phyloP scores from a whole-genome alignment of 2,888 invertebrate genomes.

The Agonopterix arenella region DNA sequence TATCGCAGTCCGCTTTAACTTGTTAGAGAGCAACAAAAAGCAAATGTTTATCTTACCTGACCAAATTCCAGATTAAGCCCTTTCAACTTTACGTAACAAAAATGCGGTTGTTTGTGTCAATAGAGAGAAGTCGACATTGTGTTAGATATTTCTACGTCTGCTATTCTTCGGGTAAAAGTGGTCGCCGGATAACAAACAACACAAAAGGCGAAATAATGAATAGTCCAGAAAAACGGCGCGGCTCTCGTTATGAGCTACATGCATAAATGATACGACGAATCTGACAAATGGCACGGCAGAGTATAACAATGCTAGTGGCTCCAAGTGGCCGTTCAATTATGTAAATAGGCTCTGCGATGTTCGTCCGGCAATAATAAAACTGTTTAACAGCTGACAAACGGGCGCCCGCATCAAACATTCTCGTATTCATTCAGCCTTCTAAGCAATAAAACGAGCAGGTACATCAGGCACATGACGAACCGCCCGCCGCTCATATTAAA shows the following conservation, averaged over 20 bases:
- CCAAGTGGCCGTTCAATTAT: conserved; percentile 77
- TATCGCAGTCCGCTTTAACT: conserved; percentile 26
- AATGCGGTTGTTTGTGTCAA: conserved; percentile 57
- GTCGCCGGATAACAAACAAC: conserved; percentile 56
- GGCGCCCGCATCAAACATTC: conserved; percentile 50
- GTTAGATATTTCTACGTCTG: conserved; percentile 44
- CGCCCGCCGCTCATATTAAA: conserved; percentile 69
- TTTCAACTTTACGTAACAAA: conserved; percentile 58
- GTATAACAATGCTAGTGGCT: conserved; percentile 74
- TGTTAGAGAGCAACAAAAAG: conserved; percentile 41
- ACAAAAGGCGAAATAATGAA: conserved; percentile 71
- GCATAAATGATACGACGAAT: conserved; percentile 74
- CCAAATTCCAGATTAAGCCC: conserved; percentile 60
- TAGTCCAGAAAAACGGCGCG: conserved; percentile 66
- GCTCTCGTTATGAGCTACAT: conserved; percentile 69
- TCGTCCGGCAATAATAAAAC: conserved; percentile 73
- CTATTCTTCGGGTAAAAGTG: conserved; percentile 51
- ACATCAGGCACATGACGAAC: conserved; percentile 59
- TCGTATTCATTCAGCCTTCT: conserved; percentile 57
- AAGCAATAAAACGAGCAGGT: conserved; percentile 66
- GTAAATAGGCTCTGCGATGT: conserved; percentile 71
- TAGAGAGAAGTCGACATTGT: conserved; percentile 44
- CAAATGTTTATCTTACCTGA: conserved; percentile 59
- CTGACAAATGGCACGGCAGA: conserved; percentile 75
- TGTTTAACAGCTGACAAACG: conserved; percentile 74